These are phyloP conservation scores for Euglossa dilemma DNA, from an alignment of 1,140 invertebrate genomes.

Conservation along the genomic window DNA sequence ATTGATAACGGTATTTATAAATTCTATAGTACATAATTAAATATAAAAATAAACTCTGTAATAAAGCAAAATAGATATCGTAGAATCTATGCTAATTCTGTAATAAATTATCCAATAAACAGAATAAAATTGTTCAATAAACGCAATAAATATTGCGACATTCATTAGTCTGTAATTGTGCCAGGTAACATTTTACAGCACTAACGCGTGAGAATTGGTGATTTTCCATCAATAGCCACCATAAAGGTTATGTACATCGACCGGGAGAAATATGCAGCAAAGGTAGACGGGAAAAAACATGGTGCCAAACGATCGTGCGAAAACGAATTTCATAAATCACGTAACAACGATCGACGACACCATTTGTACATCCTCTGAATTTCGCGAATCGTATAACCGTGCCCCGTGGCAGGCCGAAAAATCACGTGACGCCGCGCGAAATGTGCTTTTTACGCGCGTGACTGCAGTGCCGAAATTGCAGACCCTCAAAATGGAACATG, in stretches of 20 bases:
- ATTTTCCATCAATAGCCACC: neutral
- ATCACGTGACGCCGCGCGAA: conserved; percentile 1
- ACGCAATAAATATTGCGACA: no score
- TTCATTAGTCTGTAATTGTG: no score
- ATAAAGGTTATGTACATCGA: neutral
- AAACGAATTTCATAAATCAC: conserved; percentile 27
- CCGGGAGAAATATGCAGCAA: neutral
- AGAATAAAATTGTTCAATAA: no score
- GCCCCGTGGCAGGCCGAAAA: neutral
- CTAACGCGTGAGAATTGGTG: neutral
- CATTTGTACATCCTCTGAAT: conserved; percentile 23
- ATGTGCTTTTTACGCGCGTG: conserved; percentile 4
- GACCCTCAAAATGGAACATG: neutral
- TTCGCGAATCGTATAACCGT: conserved; percentile 25
- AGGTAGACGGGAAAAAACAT: neutral
- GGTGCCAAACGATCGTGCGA: neutral
- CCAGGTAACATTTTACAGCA: no score
- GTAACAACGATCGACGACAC: conserved; percentile 15
- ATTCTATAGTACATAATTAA: no score
- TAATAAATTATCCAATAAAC: no score
- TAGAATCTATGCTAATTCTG: no score
- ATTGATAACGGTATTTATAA: no score
- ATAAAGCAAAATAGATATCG: no score
- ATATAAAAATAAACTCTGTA: no score
- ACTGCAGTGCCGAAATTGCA: conserved; percentile 3